phyloP scores from a whole-genome alignment of 1,140 invertebrate species.

The Drosophila burlai region DNA sequence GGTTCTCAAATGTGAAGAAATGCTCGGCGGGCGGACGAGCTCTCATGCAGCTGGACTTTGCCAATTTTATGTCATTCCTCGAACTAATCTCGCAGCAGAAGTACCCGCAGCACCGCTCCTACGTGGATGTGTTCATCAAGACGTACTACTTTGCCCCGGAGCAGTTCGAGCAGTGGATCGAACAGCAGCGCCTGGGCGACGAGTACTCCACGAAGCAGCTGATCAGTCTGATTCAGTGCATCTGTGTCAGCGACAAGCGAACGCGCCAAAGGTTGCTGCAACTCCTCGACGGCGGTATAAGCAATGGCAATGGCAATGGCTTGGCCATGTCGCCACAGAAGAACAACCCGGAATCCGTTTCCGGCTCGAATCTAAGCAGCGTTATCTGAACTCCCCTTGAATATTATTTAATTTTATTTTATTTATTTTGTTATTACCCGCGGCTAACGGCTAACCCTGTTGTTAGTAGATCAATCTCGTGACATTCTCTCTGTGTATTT shows the following conservation, averaged over 20 bases:
- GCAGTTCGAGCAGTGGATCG: slow-evolving; percentile 95
- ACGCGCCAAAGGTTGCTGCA: slow-evolving; percentile 91
- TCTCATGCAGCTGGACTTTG: slow-evolving; percentile 99
- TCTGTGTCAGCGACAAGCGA: slow-evolving; percentile 95
- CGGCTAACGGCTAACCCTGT: slow-evolving; percentile 32
- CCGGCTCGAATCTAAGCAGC: slow-evolving; percentile 67
- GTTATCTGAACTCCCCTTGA: slow-evolving; percentile 57
- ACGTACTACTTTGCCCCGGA: slow-evolving; percentile 97
- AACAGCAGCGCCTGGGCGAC: slow-evolving; percentile 90
- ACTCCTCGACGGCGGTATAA: slow-evolving; percentile 86
- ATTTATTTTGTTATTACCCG: slow-evolving; percentile 60
- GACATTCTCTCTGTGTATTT: slow-evolving; percentile 46
- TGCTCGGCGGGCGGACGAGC: slow-evolving; percentile 98
- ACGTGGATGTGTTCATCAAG: slow-evolving; percentile 98
- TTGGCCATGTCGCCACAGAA: slow-evolving; percentile 40
- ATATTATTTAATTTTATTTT: slow-evolving; percentile 22
- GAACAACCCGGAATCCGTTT: slow-evolving; percentile 4
- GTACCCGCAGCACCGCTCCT: slow-evolving; percentile 95
- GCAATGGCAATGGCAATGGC: slow-evolving; percentile 9
- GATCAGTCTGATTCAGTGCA: slow-evolving; percentile 92
- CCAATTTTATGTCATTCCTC: slow-evolving; percentile 96
- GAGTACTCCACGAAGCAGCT: slow-evolving; percentile 95
- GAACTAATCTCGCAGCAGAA: slow-evolving; percentile 93
- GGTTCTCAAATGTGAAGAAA: slow-evolving; percentile 95
- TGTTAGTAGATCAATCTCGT: slow-evolving; percentile 60